Evolutionary conservation across 2,797 vertebrate genomes (phyloP).

Genomic region (Poeciliopsis infans): DNA sequence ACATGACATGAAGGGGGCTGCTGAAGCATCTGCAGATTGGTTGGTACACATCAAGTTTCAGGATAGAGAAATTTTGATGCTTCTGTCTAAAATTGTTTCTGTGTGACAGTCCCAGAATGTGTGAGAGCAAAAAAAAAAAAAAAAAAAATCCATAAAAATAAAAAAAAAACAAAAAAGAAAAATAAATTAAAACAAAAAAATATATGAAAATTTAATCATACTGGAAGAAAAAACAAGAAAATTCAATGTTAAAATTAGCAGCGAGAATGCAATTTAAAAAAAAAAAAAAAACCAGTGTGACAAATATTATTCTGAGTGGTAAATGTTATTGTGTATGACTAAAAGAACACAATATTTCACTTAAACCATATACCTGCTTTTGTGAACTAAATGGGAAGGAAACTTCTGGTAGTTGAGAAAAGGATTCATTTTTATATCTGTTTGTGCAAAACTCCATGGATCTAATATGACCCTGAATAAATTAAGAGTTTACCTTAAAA

Average conservation of each 20-base stretch:
- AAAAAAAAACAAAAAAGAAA: neutral
- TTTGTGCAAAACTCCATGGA: neutral
- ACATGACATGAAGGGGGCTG: neutral
- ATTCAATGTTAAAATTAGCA: neutral
- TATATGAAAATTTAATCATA: neutral
- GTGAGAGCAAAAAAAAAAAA: neutral
- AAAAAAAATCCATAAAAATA: too few relatives aligned
- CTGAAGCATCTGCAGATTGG: neutral
- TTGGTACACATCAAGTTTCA: neutral
- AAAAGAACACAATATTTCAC: neutral
- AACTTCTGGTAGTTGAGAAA: neutral
- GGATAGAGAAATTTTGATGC: neutral
- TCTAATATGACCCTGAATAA: neutral
- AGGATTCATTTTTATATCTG: neutral
- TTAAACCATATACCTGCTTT: neutral
- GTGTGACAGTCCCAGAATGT: neutral
- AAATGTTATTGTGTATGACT: neutral
- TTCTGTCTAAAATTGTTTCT: neutral
- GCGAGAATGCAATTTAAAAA: neutral
- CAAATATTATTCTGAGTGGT: neutral
- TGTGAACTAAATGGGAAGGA: neutral
- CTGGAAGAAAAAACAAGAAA: neutral
- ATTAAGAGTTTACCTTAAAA: neutral
- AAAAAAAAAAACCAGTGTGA: rapidly evolving
- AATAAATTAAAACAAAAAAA: neutral